Percentiles rank a stretch among this genome's conserved stretches.
Evolutionary conservation across 2,113 vertebrate species (phyloP).

Genomic region (Theristicus caerulescens): DNA sequence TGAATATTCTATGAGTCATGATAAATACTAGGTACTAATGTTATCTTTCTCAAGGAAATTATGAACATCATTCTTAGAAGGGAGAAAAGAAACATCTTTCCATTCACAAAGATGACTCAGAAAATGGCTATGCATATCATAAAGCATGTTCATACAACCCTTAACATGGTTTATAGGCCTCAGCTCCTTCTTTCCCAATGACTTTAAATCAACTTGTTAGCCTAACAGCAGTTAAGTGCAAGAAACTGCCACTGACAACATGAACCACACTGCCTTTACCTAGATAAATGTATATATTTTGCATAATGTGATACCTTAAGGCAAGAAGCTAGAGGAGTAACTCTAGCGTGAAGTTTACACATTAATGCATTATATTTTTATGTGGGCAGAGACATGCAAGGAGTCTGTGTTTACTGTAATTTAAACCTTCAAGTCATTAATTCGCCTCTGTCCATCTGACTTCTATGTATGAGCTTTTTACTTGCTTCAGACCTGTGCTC

Average conservation of each 20-base stretch:
- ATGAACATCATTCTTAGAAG: neutral
- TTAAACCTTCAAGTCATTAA: neutral
- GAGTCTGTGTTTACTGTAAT: neutral
- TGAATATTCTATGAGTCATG: neutral
- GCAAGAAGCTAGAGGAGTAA: neutral
- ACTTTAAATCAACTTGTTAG: neutral
- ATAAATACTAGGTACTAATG: neutral
- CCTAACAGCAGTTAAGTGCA: neutral
- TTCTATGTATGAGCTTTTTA: neutral
- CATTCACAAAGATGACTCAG: neutral
- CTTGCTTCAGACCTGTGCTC: neutral
- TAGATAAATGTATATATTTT: neutral
- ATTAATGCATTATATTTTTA: fast-evolving
- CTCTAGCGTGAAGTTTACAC: neutral
- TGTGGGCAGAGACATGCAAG: fast-evolving
- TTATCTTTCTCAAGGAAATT: neutral
- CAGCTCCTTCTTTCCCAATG: neutral
- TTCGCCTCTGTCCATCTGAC: neutral
- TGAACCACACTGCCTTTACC: neutral
- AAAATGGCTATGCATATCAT: neutral
- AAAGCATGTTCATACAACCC: neutral
- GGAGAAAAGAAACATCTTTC: neutral
- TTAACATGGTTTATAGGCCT: neutral
- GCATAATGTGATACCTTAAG: neutral
- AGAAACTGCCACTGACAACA: neutral